A percentile compares a stretch with the other conserved stretches of the same genome.
These are phyloP conservation scores for Lacerta bilineata DNA, from an alignment of 2,797 vertebrate species.

Conservation along the genomic window DNA sequence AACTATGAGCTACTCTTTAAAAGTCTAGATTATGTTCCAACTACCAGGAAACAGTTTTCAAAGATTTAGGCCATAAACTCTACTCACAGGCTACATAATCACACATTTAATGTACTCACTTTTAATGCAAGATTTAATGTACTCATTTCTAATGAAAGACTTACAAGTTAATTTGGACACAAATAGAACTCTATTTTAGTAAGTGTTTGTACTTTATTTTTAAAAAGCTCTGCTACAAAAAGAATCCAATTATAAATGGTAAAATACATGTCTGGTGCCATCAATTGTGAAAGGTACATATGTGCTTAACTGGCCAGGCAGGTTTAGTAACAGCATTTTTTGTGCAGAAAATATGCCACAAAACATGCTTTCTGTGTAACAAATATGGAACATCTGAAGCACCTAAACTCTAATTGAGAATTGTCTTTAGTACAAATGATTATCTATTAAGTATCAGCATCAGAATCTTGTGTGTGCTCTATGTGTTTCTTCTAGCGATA, in stretches of 20 bases:
- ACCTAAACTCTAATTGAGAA: neutral
- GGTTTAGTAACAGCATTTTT: neutral
- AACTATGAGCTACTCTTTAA: neutral
- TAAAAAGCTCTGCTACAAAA: conserved; percentile 3
- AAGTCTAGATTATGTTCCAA: conserved; percentile 55
- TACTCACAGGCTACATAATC: conserved; percentile 36
- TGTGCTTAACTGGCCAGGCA: neutral
- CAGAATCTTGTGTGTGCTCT: neutral
- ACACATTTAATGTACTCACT: conserved; percentile 45
- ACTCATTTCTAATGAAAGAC: conserved; percentile 16
- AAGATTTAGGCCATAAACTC: conserved; percentile 46
- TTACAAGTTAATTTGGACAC: conserved; percentile 7
- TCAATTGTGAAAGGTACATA: neutral
- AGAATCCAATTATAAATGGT: neutral
- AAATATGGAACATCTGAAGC: neutral
- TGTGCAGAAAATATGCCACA: neutral
- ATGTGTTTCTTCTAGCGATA: neutral
- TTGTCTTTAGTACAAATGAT: neutral
- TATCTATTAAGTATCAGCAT: conserved; percentile 1
- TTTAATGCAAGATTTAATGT: neutral
- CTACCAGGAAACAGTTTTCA: conserved; percentile 45
- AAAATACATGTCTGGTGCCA: neutral
- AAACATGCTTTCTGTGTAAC: neutral
- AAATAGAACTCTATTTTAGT: neutral
- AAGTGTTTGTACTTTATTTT: conserved; percentile 12